Percentiles rank a stretch among this genome's conserved stretches.
These are phyloP conservation scores for Euura lappo DNA, from an alignment of 1,140 invertebrate genomes.

Conservation along the genomic window DNA sequence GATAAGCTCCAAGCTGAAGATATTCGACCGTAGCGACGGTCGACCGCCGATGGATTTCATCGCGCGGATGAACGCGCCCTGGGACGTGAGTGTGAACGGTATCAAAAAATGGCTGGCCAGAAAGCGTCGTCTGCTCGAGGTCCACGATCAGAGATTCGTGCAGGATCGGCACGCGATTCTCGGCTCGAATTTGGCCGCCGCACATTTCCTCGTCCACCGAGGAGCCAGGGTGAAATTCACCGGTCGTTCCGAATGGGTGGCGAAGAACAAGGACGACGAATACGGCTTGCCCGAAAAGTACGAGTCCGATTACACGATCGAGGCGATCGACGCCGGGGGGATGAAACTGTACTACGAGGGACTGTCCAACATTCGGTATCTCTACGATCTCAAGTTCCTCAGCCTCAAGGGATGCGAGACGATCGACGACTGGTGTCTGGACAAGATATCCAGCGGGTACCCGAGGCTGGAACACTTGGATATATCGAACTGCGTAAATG, in stretches of 20 bases:
- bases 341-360: constrained; percentile 74
- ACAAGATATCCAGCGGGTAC: constrained; percentile 67
- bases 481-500: constrained; percentile 69
- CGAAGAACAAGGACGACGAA: constrained; percentile 57
- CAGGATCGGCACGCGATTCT: constrained; percentile 58
- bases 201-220: constrained; percentile 73
- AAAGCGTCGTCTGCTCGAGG: constrained; percentile 45
- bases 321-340: constrained; percentile 72
- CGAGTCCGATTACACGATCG: constrained; percentile 63
- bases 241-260: constrained; percentile 64
- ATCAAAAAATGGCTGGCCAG: constrained; percentile 56
- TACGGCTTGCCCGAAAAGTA: constrained; percentile 65
- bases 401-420: constrained; percentile 67
- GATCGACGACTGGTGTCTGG: constrained; percentile 81
- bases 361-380: constrained; percentile 68
- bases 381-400: constrained; percentile 69
- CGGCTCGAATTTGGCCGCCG: constrained; percentile 75
- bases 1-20: not conserved
- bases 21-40: not conserved
- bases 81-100: constrained; percentile 48
- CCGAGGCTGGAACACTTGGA: constrained; percentile 74
- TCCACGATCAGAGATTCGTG: constrained; percentile 54
- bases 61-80: not conserved
- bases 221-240: constrained; percentile 74
- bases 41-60: not conserved